A percentile compares a stretch with the other conserved stretches of the same genome.
Evolutionary conservation across 64 coral and sea anemone genomes (phyloP).

Genomic region (Anthopleura sola): DNA sequence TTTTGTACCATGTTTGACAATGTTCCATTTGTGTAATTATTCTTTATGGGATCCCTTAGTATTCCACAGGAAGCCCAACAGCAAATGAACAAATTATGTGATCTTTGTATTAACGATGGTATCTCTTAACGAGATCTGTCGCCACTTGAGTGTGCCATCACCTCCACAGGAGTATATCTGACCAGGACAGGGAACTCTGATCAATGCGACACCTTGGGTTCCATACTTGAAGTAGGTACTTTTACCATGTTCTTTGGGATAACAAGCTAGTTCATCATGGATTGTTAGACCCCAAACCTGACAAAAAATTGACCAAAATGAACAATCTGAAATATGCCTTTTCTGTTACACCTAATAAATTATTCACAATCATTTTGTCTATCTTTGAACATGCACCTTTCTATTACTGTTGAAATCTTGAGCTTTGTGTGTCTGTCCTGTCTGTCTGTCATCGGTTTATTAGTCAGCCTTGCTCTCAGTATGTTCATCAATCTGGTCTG

Average conservation of each 20-base stretch:
- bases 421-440: not conserved
- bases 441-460: not conserved
- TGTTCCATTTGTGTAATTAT: not conserved
- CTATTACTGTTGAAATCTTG: not conserved
- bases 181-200: constrained; percentile 60
- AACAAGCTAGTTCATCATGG: constrained; percentile 80
- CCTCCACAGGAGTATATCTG: constrained; percentile 93
- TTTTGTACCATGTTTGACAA: not conserved
- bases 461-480: too few species aligned
- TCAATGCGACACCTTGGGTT: constrained; percentile 82
- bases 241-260: constrained; percentile 79
- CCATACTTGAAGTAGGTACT: constrained; percentile 95
- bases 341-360: too few species aligned
- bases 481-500: too few species aligned
- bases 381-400: not conserved
- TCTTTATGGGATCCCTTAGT: not conserved
- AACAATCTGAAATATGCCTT: too few species aligned
- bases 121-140: constrained; percentile 82
- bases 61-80: not conserved
- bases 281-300: constrained; percentile 88
- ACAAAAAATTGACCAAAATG: not conserved
- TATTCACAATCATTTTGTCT: not conserved
- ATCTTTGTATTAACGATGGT: constrained; percentile 72
- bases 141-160: constrained; percentile 89
- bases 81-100: not conserved